Base-by-base conservation (phyloP, 2,888 invertebrate genomes). In the Drosophila koepferae region DNA sequence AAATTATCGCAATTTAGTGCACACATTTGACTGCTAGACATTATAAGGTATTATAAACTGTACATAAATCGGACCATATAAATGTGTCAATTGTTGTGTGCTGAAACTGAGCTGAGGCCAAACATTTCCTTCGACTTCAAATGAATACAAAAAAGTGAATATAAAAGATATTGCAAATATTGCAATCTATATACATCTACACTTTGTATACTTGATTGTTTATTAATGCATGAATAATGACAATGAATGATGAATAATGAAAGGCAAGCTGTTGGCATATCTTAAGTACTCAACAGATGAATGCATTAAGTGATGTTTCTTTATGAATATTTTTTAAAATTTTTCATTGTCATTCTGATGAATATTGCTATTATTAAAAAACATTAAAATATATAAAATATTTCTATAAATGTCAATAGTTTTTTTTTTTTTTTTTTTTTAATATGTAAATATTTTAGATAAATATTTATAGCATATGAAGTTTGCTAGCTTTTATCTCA, bases 1-100 rank as follows among this genome's bases (percentile, higher is more conserved):
- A 76, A 81, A 81, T 79, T 84, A 82, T 70, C 66, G 61, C 78
- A 79, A 62, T 78, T 63, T 41, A 68, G 46, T 64, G 72, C 76
- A 60, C 34, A 61, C 38, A 58, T 65, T 58, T 41, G 34, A 51
- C 41, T 49, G 43, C 64, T 7, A 28, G 44, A 46, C 58, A 59
- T 31, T 34, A 44, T 44, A 44, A 6, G 58, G 34, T 16, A 46
- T 34, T 40, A 41, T 28, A 49, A 51, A 34, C 54, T 23, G 53
- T 9, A 9, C 38, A 54, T 38, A 54, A 36, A 49, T 16, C 49
- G 2, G 16, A 34, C 18, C 2, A 34, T 14, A 18, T 18, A 34
- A 51, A 51, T 51, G 34, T 7, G 14, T 1, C 1, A 20, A 51
- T 51, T 51, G 34, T 14, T 51, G 31, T 51, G 18, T 49, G 3